phyloP scores from a whole-genome alignment of 2,888 invertebrate genomes.

The Drosophila anomalata region DNA sequence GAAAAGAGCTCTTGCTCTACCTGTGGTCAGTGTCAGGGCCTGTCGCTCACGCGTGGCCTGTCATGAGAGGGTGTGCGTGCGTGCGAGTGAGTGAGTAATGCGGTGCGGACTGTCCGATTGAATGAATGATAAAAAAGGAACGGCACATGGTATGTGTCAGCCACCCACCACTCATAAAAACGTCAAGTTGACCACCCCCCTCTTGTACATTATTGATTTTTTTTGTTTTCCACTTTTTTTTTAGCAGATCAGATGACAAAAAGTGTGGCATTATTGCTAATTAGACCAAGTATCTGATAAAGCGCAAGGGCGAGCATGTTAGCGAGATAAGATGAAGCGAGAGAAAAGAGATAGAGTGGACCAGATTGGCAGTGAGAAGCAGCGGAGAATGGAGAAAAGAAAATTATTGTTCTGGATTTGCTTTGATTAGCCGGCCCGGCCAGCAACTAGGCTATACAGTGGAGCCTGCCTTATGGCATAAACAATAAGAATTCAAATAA shows the following conservation, averaged over 20 bases:
- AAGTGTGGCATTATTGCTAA: constrained; percentile 51
- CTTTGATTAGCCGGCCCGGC: constrained; percentile 53
- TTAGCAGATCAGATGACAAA: constrained; percentile 14
- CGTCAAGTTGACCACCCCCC: constrained; percentile 18
- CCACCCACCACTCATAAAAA: constrained; percentile 52
- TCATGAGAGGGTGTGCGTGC: constrained; percentile 13
- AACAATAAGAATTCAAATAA: not conserved
- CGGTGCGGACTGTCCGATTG: constrained; percentile 29
- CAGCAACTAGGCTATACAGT: constrained; percentile 35
- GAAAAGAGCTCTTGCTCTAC: constrained; percentile 49
- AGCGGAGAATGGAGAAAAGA: constrained; percentile 24
- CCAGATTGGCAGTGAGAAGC: constrained; percentile 24
- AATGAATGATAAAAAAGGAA: constrained; percentile 68
- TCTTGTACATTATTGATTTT: constrained; percentile 40
- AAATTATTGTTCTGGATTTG: constrained; percentile 25
- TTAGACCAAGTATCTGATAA: constrained; percentile 53
- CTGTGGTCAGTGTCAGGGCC: constrained; percentile 75
- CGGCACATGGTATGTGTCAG: constrained; percentile 59
- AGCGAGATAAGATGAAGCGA: constrained; percentile 15
- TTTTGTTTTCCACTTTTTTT: not conserved
- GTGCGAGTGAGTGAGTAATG: constrained; percentile 30
- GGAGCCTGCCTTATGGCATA: not conserved
- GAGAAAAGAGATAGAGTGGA: constrained; percentile 18
- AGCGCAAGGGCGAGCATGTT: constrained; percentile 44
- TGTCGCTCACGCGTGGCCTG: constrained; percentile 15